Conservation (phyloP, 2,797 vertebrate genomes). For the Channallabes apus region DNA sequence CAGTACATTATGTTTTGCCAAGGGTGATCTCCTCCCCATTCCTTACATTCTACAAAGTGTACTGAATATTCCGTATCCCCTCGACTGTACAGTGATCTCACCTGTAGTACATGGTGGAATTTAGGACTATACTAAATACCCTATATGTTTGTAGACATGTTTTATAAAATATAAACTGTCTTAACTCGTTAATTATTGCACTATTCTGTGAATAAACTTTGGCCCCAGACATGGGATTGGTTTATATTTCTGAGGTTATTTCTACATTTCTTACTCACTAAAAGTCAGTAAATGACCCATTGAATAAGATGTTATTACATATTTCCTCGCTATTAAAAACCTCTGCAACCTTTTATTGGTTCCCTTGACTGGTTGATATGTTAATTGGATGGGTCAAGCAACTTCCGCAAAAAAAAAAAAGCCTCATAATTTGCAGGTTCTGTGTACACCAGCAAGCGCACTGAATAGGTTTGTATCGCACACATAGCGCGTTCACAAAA, state of each 20-base stretch:
- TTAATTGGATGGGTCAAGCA: constrained; percentile 1
- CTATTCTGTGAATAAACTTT: background rate
- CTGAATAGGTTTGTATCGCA: background rate
- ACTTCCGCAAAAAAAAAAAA: background rate
- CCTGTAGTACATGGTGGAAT: background rate
- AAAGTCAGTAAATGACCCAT: background rate
- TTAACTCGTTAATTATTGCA: background rate
- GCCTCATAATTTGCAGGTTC: background rate
- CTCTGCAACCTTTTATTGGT: background rate
- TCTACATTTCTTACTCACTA: background rate
- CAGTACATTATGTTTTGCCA: background rate
- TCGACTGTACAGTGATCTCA: background rate
- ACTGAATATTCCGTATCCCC: background rate
- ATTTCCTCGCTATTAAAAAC: background rate
- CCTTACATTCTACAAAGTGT: background rate
- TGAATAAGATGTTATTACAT: background rate
- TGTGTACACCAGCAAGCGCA: background rate
- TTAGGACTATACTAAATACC: background rate
- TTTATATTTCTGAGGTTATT: background rate
- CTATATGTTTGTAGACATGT: background rate
- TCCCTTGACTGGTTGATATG: background rate
- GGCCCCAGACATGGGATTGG: too few relatives aligned
- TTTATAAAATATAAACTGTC: background rate
- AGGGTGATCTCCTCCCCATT: background rate
- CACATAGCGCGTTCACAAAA: background rate